phyloP scores from a whole-genome alignment of 2,797 vertebrate species.

The Phrynocephalus vlangalii region DNA sequence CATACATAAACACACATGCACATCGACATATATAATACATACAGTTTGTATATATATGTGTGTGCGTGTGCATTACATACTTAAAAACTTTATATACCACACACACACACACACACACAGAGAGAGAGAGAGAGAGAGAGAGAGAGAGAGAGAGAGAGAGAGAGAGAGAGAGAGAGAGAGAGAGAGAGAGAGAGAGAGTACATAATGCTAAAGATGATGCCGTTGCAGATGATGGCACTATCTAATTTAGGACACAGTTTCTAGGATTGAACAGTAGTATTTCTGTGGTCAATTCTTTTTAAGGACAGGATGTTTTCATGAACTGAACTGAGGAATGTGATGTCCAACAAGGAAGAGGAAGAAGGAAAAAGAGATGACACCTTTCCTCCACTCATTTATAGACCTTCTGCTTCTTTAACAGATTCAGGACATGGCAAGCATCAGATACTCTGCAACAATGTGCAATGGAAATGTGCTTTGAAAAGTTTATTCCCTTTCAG shows the following conservation, averaged over 20 bases:
- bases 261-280: background rate
- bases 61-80: too few species aligned
- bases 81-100: too few species aligned
- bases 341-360: background rate
- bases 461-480: background rate
- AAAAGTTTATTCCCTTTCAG: slow-evolving; percentile 15
- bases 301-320: background rate
- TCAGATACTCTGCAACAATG: background rate
- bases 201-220: background rate
- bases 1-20: too few species aligned
- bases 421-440: background rate
- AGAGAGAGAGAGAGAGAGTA: background rate
- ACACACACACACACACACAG: too few species aligned
- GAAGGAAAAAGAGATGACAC: background rate
- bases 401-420: slow-evolving; percentile 6
- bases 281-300: background rate
- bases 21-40: too few species aligned
- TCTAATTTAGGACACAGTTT: slow-evolving; percentile 1
- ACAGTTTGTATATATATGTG: too few species aligned
- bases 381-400: background rate
- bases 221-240: background rate
- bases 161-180: background rate
- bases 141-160: too few species aligned
- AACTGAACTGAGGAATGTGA: slow-evolving; percentile 1
- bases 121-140: background rate